A percentile compares a stretch with the other conserved stretches of the same genome.
Evolutionary conservation across 1,140 invertebrate genomes (phyloP).

Genomic region (Amyelois transitella): DNA sequence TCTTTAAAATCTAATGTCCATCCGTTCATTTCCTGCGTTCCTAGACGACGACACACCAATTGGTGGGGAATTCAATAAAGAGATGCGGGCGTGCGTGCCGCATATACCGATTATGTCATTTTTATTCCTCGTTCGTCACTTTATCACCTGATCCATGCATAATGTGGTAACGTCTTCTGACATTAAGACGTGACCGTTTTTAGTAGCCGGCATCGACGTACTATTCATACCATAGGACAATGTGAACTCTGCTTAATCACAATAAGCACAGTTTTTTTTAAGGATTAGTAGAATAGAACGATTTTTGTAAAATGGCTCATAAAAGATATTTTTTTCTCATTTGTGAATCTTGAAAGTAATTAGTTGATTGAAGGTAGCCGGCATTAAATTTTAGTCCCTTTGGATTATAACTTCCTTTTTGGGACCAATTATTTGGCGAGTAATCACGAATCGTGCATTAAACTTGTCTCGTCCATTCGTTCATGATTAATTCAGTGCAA

Average conservation of each 20-base stretch:
- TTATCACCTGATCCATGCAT: slow-evolving; percentile 27
- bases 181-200: slow-evolving; percentile 7
- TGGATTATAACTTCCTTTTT: not conserved
- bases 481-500: not conserved
- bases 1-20: slow-evolving; percentile 14
- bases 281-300: too few relatives aligned
- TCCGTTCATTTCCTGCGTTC: slow-evolving; percentile 44
- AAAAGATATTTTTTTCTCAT: too few relatives aligned
- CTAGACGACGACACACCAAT: slow-evolving; percentile 46
- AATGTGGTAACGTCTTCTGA: slow-evolving; percentile 24
- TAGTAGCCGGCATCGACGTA: not conserved
- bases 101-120: slow-evolving; percentile 19
- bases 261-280: too few relatives aligned
- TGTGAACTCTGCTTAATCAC: too few relatives aligned
- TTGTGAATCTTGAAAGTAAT: too few relatives aligned
- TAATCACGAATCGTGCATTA: not conserved
- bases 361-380: too few relatives aligned
- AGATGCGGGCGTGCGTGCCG: slow-evolving; percentile 31
- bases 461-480: not conserved
- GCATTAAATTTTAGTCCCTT: too few relatives aligned
- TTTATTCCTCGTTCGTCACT: slow-evolving; percentile 35
- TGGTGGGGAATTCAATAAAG: slow-evolving; percentile 52
- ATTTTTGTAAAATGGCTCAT: too few relatives aligned
- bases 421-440: not conserved
- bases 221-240: too few relatives aligned